A percentile compares a stretch with the other conserved stretches of the same genome.
Evolutionary conservation across 2,888 invertebrate genomes (phyloP).

Genomic region (Macrosiphum euphorbiae): DNA sequence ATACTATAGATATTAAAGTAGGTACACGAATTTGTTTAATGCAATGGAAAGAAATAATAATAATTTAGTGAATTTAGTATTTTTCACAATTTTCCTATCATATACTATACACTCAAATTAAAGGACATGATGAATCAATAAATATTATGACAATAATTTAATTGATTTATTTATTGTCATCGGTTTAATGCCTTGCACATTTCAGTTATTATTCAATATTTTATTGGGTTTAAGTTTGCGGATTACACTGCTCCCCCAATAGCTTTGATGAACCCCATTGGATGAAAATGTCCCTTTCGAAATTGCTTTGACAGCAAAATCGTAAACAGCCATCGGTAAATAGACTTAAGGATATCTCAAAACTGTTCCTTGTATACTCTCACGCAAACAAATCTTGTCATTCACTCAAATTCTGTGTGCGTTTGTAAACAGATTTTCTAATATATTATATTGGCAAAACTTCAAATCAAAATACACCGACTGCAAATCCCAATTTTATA

Average conservation of each 20-base stretch:
- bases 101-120: not conserved
- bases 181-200: slow-evolving; percentile 24
- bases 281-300: slow-evolving; percentile 33
- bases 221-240: slow-evolving; percentile 45
- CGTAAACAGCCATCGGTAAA: slow-evolving; percentile 58
- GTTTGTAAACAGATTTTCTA: slow-evolving; percentile 44
- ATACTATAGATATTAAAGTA: not conserved
- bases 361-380: slow-evolving; percentile 34
- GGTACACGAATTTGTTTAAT: not conserved
- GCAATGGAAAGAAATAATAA: not conserved
- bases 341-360: slow-evolving; percentile 58
- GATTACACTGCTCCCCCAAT: slow-evolving; percentile 52
- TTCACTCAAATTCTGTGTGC: slow-evolving; percentile 30
- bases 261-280: slow-evolving; percentile 56
- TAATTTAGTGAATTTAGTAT: not conserved
- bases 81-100: not conserved
- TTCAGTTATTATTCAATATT: slow-evolving; percentile 53
- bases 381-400: slow-evolving; percentile 48
- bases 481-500: not conserved
- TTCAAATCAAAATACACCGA: slow-evolving; percentile 24
- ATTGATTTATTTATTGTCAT: slow-evolving; percentile 53
- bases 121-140: slow-evolving; percentile 29
- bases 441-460: slow-evolving; percentile 21
- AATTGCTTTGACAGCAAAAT: slow-evolving; percentile 62
- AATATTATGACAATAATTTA: slow-evolving; percentile 57